Conservation (phyloP, 2,113 vertebrate species). For the Microtus pennsylvanicus region DNA sequence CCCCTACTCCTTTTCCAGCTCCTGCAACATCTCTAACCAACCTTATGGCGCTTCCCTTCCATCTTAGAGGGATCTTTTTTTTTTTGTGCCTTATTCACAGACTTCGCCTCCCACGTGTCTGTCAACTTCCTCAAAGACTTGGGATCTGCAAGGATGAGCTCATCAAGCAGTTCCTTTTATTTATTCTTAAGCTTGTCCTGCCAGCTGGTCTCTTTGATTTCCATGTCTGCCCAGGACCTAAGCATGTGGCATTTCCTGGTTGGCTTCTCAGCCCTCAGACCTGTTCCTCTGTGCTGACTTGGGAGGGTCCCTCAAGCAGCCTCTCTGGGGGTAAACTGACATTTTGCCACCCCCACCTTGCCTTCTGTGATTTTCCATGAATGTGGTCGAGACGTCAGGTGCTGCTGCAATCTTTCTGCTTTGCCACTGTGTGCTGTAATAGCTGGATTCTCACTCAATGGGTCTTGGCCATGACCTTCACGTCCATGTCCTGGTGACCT, state of each 20-base stretch:
- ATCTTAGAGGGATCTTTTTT: background rate
- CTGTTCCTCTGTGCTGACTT: background rate
- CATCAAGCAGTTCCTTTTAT: background rate
- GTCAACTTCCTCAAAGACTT: constrained; percentile 6
- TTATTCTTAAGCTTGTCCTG: background rate
- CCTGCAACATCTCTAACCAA: background rate
- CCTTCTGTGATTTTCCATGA: background rate
- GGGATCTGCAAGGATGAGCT: background rate
- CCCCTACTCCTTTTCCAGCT: background rate
- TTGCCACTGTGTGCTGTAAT: background rate
- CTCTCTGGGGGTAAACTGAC: background rate
- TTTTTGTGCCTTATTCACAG: background rate
- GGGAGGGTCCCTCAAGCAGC: background rate
- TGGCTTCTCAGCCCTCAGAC: background rate
- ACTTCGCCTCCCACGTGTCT: background rate
- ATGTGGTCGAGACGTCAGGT: too few species aligned
- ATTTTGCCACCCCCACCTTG: fast-evolving
- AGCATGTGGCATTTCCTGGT: background rate
- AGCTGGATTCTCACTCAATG: background rate
- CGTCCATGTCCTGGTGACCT: background rate
- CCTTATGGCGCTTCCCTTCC: background rate
- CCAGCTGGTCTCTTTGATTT: background rate
- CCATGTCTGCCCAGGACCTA: background rate
- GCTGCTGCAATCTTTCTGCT: background rate
- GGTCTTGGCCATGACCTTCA: background rate